Conservation (phyloP, 1,140 invertebrate genomes). For the Fopius arisanus region DNA sequence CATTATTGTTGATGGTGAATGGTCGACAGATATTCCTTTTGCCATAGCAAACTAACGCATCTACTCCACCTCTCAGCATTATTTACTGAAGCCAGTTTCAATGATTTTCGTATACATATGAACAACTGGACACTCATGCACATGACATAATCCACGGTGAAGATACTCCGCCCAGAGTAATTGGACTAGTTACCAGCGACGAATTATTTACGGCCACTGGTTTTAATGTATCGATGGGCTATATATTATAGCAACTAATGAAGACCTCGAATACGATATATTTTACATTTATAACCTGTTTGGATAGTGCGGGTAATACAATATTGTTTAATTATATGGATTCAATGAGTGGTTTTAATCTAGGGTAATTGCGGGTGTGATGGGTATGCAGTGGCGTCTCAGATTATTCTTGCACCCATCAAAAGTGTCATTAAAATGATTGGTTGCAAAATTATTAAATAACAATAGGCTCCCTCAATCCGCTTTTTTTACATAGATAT, state of each 20-base stretch:
- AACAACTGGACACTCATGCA: neutral
- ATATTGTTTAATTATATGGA: neutral
- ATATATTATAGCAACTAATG: conserved; percentile 36
- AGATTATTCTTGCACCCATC: no score
- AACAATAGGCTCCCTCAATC: no score
- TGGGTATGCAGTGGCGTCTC: no score
- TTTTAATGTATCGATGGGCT: conserved; percentile 31
- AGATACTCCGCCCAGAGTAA: conserved; percentile 26
- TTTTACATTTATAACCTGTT: conserved; percentile 7
- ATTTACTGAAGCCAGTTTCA: neutral
- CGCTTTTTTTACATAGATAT: no score
- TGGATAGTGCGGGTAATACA: neutral
- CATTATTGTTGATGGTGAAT: conserved; percentile 17
- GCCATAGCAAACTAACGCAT: neutral
- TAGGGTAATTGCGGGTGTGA: no score
- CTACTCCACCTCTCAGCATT: neutral
- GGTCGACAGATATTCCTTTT: neutral
- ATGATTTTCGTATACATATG: neutral
- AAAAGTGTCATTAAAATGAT: no score
- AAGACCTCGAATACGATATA: conserved; percentile 34
- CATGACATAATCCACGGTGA: neutral
- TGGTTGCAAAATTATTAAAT: no score
- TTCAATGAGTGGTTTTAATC: neutral
- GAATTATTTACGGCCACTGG: conserved; percentile 37
- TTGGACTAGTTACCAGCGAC: conserved; percentile 36